Conservation (phyloP, 2,113 vertebrate species). For the Pavo muticus region DNA sequence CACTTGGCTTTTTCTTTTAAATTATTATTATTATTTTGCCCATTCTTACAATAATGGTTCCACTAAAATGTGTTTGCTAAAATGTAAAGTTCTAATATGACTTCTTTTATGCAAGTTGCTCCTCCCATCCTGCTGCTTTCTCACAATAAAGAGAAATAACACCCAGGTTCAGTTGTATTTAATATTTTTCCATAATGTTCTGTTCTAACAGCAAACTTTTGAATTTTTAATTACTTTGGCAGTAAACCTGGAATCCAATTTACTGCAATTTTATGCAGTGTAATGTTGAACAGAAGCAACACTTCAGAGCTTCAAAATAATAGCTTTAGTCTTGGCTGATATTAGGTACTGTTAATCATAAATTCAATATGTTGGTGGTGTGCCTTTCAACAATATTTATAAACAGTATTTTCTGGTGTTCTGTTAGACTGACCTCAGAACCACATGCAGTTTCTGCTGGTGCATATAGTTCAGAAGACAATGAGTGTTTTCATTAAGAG, state of each 20-base stretch:
- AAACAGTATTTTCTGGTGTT: background rate
- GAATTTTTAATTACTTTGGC: constrained; percentile 56
- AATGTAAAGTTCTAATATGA: background rate
- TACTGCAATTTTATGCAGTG: constrained; percentile 10
- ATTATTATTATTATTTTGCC: background rate
- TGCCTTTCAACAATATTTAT: background rate
- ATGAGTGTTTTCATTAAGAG: background rate
- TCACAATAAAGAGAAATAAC: constrained; percentile 15
- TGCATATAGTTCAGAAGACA: background rate
- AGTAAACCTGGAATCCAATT: constrained; percentile 51
- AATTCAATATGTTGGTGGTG: background rate
- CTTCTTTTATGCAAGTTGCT: background rate
- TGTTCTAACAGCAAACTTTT: constrained; percentile 36
- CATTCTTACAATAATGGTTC: background rate
- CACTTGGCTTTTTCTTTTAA: background rate
- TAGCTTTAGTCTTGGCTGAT: background rate
- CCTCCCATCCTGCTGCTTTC: constrained; percentile 15
- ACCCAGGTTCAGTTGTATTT: background rate
- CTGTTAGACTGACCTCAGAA: background rate
- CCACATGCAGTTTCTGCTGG: background rate
- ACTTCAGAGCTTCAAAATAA: background rate
- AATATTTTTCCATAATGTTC: constrained; percentile 25
- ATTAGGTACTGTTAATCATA: background rate
- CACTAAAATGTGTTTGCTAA: background rate
- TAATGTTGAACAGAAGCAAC: constrained; percentile 33